Base-by-base conservation (phyloP, 1,140 invertebrate genomes). In the Spodoptera litura region DNA sequence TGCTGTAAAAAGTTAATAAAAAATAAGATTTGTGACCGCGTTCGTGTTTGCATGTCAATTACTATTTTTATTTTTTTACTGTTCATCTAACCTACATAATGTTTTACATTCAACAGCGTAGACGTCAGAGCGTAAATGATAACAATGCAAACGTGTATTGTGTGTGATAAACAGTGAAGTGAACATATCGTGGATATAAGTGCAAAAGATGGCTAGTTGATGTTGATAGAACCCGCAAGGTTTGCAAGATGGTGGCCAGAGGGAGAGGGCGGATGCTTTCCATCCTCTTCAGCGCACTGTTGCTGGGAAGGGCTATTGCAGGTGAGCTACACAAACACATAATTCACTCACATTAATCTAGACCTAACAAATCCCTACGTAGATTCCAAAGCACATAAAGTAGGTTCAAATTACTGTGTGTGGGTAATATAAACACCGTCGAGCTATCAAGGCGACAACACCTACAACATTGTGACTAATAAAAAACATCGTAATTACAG, bases 261-360 rank as follows among this genome's bases (percentile, higher is more conserved):
- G 85, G 81, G 58, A 88, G 87, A 70, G 81, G 90, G 56, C 85
- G 89, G 59, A 77, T 91, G 78, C 85, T 94, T 68, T 91, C 92
- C 74, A 92, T 94, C 62, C 78, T 93, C 55, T 91, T 94, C 88
- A 93, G 90, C 83, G 92, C 92, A 38, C 74, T 93, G 74, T 89
- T 94, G 44, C 87, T 94, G 81, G 93, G 92, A 66, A 87, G 92
- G 35, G 90, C 91, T 73, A 90, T 94, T 78, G 92, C 93, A 83
- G 91, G 93, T 94, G 80, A 87, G 90, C 6, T 44, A 6, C 9
- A 44, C 31, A 31, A 31, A 31, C 38, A 44, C 38, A 44, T 44
- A 44, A 44, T 5, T 84, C n/a, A 68, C 44, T 31, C 51, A 35
- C 20, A 64, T 10, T 59, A 59, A 6, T 56, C 13, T 15, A 56